Evolutionary conservation across 2,888 invertebrate species (phyloP).

Genomic region (Sceliomorpha sp.): DNA sequence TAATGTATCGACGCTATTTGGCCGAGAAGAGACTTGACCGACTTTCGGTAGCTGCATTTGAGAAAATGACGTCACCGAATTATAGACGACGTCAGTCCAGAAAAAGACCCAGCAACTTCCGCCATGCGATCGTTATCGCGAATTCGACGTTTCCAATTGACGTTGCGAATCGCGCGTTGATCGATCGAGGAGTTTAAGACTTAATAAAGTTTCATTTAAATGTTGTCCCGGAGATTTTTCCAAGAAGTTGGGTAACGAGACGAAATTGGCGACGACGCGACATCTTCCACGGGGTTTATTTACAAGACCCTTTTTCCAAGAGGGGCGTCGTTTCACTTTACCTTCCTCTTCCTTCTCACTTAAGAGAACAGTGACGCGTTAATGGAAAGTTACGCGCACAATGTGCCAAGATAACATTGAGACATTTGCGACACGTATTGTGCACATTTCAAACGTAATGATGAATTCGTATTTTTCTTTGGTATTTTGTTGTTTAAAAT

Average conservation of each 20-base stretch:
- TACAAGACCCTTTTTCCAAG: conserved; percentile 28
- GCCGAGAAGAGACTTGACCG: too few relatives aligned
- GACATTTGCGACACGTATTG: conserved; percentile 46
- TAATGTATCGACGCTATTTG: too few relatives aligned
- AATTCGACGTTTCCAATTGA: too few relatives aligned
- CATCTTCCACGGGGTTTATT: conserved; percentile 30
- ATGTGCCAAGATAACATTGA: conserved; percentile 45
- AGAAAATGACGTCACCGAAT: too few relatives aligned
- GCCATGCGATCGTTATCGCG: too few relatives aligned
- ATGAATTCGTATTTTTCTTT: conserved; percentile 26
- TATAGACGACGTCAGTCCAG: too few relatives aligned
- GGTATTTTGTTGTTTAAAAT: conserved; percentile 6
- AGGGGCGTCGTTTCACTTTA: conserved; percentile 31
- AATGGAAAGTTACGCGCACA: conserved; percentile 48
- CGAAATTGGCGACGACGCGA: conserved; percentile 29
- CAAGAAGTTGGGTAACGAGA: conserved; percentile 18
- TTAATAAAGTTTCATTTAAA: conserved; percentile 40
- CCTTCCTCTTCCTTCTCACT: conserved; percentile 15
- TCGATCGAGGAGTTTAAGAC: too few relatives aligned
- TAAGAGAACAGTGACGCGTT: conserved; percentile 23
- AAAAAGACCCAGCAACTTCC: too few relatives aligned
- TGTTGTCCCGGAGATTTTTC: conserved; percentile 24
- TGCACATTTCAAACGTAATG: conserved; percentile 35
- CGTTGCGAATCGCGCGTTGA: too few relatives aligned
- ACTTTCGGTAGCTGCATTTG: too few relatives aligned